Evolutionary conservation across 2,888 invertebrate genomes (phyloP), one percentile per base, ranked within the genome.

Genomic region (Falcaria lacertinaria): DNA sequence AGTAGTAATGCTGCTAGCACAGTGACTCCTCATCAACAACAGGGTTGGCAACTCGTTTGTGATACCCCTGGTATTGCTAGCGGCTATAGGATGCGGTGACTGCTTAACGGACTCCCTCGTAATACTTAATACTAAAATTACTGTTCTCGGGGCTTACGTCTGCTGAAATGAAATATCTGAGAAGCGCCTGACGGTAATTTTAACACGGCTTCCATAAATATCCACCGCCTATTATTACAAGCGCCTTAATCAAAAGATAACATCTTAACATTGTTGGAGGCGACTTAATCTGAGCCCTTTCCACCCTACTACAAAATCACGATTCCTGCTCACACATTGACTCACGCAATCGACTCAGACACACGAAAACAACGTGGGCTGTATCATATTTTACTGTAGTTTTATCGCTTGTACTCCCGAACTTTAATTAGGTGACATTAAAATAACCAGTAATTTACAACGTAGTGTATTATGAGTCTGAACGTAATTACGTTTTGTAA

Each of bases 241-340:
- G 77, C 71, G 74, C 78, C 77, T 83, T 86, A 83, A 87, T 87
- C 86, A 85, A 87, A 86, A 83, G 86, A 86, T 87, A 82, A 75
- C 74, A 87, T 87, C 87, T 83, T 70, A 78, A 80, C 79, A 79
- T 72, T 72, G 74, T 69, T 69, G 64, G 70, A 64, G 66, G 74
- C 76, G 68, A 74, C 77, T 78, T 75, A 74, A 78, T 80, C 77
- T 36, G 75, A 64, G 61, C 56, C 53, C 53, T 56, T 53, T 54
- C 50, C 50, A 53, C 47, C 52, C 47, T 59, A 74, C 71, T 50
- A 60, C 47, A 46, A 56, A 58, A 48, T 59, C 57, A 60, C 54
- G 61, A 63, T 59, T 51, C 35, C 25, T 54, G 57, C 62, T 61
- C 58, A 60, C 60, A 51, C 56, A 35, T 11, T 11, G 48, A 16